Percentiles rank a stretch among this genome's conserved stretches.
phyloP scores from a whole-genome alignment of 2,797 vertebrate species.

The Sebastes goodei region DNA sequence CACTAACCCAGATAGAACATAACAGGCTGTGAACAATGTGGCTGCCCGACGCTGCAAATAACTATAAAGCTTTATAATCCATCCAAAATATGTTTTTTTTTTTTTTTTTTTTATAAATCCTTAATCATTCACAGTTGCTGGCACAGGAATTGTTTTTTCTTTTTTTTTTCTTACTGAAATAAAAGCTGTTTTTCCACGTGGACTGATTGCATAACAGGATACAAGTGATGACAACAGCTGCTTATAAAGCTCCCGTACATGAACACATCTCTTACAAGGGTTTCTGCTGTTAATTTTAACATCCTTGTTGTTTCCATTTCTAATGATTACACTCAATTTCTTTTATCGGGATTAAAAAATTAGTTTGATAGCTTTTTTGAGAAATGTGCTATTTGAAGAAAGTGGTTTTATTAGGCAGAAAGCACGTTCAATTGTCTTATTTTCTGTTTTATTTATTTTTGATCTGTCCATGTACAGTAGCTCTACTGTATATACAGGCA shows the following conservation, averaged over 20 bases:
- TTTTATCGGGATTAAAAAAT: not conserved
- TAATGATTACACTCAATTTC: not conserved
- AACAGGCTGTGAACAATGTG: not conserved
- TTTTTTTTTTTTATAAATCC: not conserved
- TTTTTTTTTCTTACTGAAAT: not conserved
- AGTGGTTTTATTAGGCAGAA: not conserved
- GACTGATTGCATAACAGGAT: conserved; percentile 24
- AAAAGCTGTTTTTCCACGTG: not conserved
- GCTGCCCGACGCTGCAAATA: not conserved
- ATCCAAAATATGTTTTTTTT: not conserved
- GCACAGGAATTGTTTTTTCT: not conserved
- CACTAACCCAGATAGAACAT: not conserved
- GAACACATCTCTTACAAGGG: not conserved
- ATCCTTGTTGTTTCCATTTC: not conserved
- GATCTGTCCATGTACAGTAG: too few relatives aligned
- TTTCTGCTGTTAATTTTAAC: not conserved
- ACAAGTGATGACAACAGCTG: not conserved
- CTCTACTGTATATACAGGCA: too few relatives aligned
- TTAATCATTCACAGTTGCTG: not conserved
- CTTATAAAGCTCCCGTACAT: not conserved
- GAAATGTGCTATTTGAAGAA: not conserved
- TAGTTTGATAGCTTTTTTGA: not conserved
- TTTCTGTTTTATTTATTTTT: too few relatives aligned
- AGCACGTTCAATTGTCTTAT: too few relatives aligned
- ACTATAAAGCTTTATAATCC: not conserved